These are phyloP conservation scores for Noctua fimbriata DNA, from an alignment of 2,888 invertebrate genomes.

Conservation along the genomic window DNA sequence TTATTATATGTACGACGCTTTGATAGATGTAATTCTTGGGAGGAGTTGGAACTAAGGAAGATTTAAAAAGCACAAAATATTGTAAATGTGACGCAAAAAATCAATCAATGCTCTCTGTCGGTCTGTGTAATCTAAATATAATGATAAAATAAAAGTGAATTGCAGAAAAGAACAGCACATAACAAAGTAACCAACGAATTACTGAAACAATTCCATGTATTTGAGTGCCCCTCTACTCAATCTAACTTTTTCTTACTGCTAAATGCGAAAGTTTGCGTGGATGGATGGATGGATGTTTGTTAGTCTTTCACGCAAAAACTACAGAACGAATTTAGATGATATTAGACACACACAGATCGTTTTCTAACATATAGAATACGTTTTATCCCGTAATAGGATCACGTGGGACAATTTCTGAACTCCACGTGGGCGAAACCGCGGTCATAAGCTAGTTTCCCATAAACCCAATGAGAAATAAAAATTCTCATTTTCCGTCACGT, in stretches of 20 bases:
- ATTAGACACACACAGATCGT: not conserved
- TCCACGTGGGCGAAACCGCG: not conserved
- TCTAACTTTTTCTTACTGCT: too few relatives aligned
- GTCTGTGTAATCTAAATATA: not conserved
- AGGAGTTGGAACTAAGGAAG: too few relatives aligned
- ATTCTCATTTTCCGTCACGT: constrained; percentile 15
- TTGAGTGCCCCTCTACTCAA: not conserved
- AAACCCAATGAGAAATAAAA: not conserved
- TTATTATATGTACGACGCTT: too few relatives aligned
- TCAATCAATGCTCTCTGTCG: too few relatives aligned
- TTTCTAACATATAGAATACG: not conserved
- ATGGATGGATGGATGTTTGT: not conserved
- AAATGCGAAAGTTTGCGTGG: too few relatives aligned
- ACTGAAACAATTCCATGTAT: not conserved
- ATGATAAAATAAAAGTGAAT: not conserved
- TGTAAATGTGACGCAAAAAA: too few relatives aligned
- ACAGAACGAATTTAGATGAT: not conserved
- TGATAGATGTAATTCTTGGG: too few relatives aligned
- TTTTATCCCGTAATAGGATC: not conserved
- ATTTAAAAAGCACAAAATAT: too few relatives aligned
- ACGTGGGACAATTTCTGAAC: not conserved
- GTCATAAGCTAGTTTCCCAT: not conserved
- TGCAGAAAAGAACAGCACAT: not conserved
- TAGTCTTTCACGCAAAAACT: not conserved
- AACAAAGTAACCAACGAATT: not conserved